These are phyloP conservation scores for Salvelinus fontinalis DNA, from an alignment of 2,113 vertebrate species.

Conservation along the genomic window DNA sequence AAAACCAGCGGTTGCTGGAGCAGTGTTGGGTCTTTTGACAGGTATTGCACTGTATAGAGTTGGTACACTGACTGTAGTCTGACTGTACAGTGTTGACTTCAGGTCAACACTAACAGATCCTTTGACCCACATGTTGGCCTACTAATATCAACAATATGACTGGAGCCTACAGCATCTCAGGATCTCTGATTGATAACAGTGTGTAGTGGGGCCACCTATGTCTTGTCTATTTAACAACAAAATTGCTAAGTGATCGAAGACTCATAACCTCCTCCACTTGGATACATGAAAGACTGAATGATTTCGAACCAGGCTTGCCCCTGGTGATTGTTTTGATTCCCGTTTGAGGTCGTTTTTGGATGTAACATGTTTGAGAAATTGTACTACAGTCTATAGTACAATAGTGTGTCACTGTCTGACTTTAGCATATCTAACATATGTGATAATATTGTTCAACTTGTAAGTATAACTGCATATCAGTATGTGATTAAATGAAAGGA, in stretches of 20 bases:
- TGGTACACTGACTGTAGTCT: constrained; percentile 33
- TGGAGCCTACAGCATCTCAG: constrained; percentile 64
- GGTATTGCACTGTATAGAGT: not conserved
- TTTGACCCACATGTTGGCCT: not conserved
- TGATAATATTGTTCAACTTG: constrained; percentile 70
- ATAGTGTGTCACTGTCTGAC: constrained; percentile 50
- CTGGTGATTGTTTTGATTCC: constrained; percentile 25
- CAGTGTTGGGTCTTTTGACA: not conserved
- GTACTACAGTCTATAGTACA: constrained; percentile 36
- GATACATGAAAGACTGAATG: not conserved
- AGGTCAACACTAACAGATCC: not conserved
- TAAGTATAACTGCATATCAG: constrained; percentile 58
- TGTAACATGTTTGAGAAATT: constrained; percentile 32
- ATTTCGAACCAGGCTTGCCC: constrained; percentile 42
- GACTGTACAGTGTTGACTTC: not conserved
- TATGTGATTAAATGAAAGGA: constrained; percentile 43
- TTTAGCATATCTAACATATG: constrained; percentile 61
- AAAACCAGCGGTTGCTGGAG: constrained; percentile 34
- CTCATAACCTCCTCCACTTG: constrained; percentile 26
- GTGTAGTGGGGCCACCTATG: constrained; percentile 15
- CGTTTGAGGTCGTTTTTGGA: constrained; percentile 45
- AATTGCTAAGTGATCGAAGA: constrained; percentile 17
- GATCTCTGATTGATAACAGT: constrained; percentile 51
- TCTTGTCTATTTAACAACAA: constrained; percentile 41
- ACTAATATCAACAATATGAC: constrained; percentile 22